These are phyloP conservation scores for Motacilla alba DNA, from an alignment of 2,113 vertebrate species.

Conservation along the genomic window DNA sequence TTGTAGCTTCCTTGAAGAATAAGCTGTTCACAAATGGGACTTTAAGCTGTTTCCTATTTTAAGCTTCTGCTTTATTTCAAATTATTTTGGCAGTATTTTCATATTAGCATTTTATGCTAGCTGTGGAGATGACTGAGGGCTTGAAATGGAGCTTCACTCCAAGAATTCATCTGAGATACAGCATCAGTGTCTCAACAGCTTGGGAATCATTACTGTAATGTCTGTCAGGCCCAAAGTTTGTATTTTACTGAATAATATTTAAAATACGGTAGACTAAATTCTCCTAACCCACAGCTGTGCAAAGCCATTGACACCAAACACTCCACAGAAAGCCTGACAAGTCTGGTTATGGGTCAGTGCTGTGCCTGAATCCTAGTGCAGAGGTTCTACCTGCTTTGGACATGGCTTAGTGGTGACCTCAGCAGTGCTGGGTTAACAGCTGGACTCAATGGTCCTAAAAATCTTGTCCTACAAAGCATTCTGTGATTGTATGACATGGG, in stretches of 20 bases:
- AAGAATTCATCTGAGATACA: background rate
- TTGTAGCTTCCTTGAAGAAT: background rate
- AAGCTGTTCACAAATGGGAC: background rate
- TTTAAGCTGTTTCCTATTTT: background rate
- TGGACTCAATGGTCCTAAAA: background rate
- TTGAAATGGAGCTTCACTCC: background rate
- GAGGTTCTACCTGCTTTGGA: background rate
- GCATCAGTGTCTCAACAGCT: background rate
- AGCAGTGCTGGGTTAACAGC: background rate
- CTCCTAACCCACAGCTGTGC: background rate
- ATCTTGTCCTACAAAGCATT: background rate
- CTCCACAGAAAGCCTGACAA: background rate
- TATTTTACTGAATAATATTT: background rate
- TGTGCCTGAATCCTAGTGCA: accelerated
- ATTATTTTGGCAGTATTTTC: conserved; percentile 25
- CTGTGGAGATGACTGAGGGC: background rate
- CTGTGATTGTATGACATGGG: background rate
- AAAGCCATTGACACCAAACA: background rate
- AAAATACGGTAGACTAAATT: background rate
- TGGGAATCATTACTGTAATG: background rate
- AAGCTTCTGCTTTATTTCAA: conserved; percentile 24
- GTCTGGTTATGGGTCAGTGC: background rate
- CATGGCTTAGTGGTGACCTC: background rate
- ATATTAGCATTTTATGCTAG: background rate
- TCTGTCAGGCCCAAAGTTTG: background rate